phyloP scores from a whole-genome alignment of 2,797 vertebrate species.

The Acrossocheilus wenchowensis region DNA sequence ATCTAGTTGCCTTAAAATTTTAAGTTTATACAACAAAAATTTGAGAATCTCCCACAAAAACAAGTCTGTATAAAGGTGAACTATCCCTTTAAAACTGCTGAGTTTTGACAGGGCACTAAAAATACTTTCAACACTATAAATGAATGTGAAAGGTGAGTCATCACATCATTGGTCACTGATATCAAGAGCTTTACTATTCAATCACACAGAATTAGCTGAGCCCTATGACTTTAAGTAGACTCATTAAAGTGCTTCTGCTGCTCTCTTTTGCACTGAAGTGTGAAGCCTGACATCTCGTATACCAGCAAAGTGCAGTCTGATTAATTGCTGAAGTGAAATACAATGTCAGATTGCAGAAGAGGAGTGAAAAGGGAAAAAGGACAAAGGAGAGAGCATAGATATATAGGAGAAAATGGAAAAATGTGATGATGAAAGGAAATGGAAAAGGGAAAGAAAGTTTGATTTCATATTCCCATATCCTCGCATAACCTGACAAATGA shows the following conservation, averaged over 20 bases:
- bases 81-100: neutral
- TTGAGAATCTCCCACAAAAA: too few species aligned
- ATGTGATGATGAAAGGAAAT: neutral
- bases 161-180: neutral
- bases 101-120: neutral
- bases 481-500: too few species aligned
- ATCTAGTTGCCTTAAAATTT: too few species aligned
- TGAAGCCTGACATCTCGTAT: neutral
- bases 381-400: neutral
- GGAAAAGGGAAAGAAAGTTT: neutral
- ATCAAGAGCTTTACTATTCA: neutral
- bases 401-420: neutral
- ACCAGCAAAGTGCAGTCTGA: neutral
- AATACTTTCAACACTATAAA: neutral
- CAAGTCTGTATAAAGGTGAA: neutral
- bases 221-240: neutral
- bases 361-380: neutral
- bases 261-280: neutral
- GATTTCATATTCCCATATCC: neutral
- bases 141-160: neutral
- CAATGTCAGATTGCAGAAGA: neutral
- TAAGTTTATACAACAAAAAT: too few species aligned
- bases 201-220: neutral
- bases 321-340: slow-evolving; percentile 3
- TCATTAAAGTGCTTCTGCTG: neutral